Conservation (phyloP, 2,797 vertebrate species). For the Sarcoramphus papa region DNA sequence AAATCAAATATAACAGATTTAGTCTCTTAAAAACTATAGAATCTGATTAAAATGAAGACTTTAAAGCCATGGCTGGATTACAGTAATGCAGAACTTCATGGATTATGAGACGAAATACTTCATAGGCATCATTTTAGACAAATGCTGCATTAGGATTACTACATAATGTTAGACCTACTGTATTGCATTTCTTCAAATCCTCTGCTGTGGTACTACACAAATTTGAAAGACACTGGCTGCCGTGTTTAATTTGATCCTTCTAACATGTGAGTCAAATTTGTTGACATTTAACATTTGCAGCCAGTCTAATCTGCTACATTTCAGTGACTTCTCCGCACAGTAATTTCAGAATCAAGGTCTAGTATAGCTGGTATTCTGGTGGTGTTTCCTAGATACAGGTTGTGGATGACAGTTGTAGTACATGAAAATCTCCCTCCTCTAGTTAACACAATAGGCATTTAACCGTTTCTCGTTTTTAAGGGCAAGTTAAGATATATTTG, state of each 20-base stretch:
- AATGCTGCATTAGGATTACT: conserved; percentile 44
- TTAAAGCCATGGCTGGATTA: conserved; percentile 31
- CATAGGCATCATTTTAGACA: not conserved
- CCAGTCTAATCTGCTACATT: conserved; percentile 22
- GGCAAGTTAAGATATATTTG: not conserved
- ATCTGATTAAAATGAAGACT: conserved; percentile 50
- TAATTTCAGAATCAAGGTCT: not conserved
- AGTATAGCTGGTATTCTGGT: not conserved
- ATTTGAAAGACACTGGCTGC: conserved; percentile 28
- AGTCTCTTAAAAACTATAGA: conserved; percentile 2
- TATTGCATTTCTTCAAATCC: conserved; percentile 20
- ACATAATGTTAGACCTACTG: not conserved
- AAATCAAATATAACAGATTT: conserved; percentile 38
- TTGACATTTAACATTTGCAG: conserved; percentile 44
- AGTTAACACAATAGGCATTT: not conserved
- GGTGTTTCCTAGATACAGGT: not conserved
- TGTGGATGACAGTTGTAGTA: not conserved
- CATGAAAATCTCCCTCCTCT: not conserved
- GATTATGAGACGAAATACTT: conserved; percentile 46
- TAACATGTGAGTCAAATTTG: conserved; percentile 10
- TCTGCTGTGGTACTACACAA: not conserved
- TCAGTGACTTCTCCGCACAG: not conserved
- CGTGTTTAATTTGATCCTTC: conserved; percentile 34
- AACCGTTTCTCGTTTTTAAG: not conserved
- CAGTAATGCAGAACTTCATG: conserved; percentile 32